phyloP scores from a whole-genome alignment of 2,797 vertebrate species.

The Falco berigora region DNA sequence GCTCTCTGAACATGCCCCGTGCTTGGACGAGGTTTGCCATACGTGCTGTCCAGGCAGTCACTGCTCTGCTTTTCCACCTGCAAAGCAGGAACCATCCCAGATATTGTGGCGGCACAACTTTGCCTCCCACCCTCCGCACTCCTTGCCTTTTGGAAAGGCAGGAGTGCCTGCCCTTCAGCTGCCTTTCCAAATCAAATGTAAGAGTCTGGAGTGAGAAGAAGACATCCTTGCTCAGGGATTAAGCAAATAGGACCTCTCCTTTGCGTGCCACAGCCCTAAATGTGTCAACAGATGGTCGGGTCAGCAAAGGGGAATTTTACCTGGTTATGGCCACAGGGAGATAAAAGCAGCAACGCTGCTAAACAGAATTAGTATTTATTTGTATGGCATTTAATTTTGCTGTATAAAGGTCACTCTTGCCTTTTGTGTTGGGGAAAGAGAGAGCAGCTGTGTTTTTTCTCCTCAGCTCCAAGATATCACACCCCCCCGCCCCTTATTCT shows the following conservation, averaged over 20 bases:
- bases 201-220: neutral
- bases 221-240: neutral
- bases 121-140: neutral
- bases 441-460: neutral
- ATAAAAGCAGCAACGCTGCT: neutral
- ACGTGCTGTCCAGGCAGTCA: neutral
- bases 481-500: neutral
- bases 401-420: constrained; percentile 19
- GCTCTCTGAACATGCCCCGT: neutral
- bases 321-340: neutral
- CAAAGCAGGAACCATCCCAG: neutral
- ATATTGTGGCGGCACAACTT: rapidly evolving
- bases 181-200: neutral
- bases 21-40: neutral
- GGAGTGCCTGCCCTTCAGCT: neutral
- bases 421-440: neutral
- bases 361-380: constrained; percentile 11
- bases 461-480: neutral
- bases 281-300: neutral
- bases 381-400: neutral
- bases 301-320: neutral
- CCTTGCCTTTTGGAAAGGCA: neutral
- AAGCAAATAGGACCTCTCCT: neutral
- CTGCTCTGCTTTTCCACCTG: neutral
- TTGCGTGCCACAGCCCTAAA: neutral